Evolutionary conservation across 2,888 invertebrate species (phyloP), one percentile per base, ranked within the genome.

Genomic region (Carpatolechia fugitivella): DNA sequence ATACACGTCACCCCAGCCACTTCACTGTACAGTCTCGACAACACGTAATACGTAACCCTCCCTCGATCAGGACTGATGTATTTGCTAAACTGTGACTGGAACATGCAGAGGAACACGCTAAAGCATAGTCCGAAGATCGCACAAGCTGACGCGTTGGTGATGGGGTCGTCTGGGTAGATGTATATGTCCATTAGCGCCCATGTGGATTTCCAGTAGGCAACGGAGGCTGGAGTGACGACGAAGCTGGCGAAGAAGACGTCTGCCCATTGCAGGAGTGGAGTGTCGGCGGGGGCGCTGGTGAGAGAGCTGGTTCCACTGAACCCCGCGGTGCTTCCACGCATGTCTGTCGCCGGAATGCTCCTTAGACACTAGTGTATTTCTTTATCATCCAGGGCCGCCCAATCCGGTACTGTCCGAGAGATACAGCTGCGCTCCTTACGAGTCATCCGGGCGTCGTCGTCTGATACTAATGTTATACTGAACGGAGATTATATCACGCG

Each of bases 131-230:
- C 96, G 65, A 95, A 92, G 1, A 88, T 78, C 52, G 95, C 91
- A 63, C 96, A 95, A 31, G 92, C 86, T 52, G 93, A 82, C 16
- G 94, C 93, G 68, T 95, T 95, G 41, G 90, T 68, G 4, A 92
- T 82, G 6, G 83, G 79, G 57, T 92, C 81, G 0, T 90, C 85
- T 0, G 95, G 94, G 64, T 93, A 92, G 54, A 96, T 91, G 78
- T 95, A 93, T 52, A 92, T 76, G 72, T 93, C 95, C 91, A 95
- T 93, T 51, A 97, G 91, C 48, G 92, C 92, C 96, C 97, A 97
- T 49, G 95, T 95, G 61, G 96, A 95, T 61, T 96, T 92, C 97
- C 97, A 97, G 80, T 96, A 96, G 60, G 94, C 93, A 55, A 97
- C 95, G 50, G 96, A 96, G 52, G 94, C 92, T 8, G 97, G 96